These are phyloP conservation scores for Chironomus striatipennis DNA, from an alignment of 1,140 invertebrate species.

Conservation along the genomic window DNA sequence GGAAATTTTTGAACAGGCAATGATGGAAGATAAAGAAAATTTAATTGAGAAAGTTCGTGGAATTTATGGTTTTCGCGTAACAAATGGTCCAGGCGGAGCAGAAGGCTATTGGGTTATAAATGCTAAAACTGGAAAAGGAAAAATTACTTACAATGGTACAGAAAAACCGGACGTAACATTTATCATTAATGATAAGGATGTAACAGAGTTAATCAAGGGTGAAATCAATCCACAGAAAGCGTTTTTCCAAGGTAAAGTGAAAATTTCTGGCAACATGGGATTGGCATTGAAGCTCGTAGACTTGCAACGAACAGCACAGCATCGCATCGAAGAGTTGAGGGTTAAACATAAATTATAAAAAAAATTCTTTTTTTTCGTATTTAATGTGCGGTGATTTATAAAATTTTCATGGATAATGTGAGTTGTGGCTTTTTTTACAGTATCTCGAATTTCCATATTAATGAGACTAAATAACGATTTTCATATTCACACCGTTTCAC, in stretches of 20 bases:
- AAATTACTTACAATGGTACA: constrained; percentile 67
- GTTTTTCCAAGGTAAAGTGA: constrained; percentile 93
- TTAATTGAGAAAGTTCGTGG: constrained; percentile 79
- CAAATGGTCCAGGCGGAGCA: constrained; percentile 59
- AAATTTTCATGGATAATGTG: no score
- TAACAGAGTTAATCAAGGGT: constrained; percentile 77
- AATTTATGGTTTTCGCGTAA: constrained; percentile 81
- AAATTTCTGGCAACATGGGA: constrained; percentile 84
- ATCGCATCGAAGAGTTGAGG: constrained; percentile 61
- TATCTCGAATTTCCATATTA: no score
- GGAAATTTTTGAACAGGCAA: constrained; percentile 67
- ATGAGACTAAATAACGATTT: no score
- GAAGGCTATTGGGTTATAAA: constrained; percentile 85
- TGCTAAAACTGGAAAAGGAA: constrained; percentile 79
- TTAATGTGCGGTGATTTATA: no score
- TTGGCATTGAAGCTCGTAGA: constrained; percentile 90
- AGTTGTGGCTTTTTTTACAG: no score
- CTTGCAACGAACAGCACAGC: constrained; percentile 61
- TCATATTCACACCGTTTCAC: no score
- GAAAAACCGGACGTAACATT: constrained; percentile 90
- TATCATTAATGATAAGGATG: constrained; percentile 75
- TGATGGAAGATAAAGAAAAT: constrained; percentile 71
- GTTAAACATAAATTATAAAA: constrained; percentile 43
- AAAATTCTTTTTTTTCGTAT: no score
- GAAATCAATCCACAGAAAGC: constrained; percentile 92